phyloP scores from a whole-genome alignment of 1,140 invertebrate species.

The Lepidotrigona ventralis region DNA sequence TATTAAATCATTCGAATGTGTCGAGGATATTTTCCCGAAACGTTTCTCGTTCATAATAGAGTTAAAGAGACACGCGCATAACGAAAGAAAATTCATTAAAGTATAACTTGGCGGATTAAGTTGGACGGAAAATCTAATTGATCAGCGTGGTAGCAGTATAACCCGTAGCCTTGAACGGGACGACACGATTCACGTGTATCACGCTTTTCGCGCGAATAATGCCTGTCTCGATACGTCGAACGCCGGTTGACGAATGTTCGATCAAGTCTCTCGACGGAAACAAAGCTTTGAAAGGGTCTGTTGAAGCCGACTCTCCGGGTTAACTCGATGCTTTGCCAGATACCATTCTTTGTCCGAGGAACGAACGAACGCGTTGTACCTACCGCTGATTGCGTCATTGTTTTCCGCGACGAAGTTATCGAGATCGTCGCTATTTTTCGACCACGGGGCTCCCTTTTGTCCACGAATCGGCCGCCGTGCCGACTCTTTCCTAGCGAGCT shows the following conservation, averaged over 20 bases:
- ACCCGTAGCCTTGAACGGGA: slow-evolving; percentile 19
- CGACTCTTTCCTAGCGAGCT: background rate
- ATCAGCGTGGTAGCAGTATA: no score
- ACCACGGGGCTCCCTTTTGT: background rate
- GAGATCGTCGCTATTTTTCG: slow-evolving; percentile 27
- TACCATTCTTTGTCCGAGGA: slow-evolving; percentile 24
- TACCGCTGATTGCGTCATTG: slow-evolving; percentile 39
- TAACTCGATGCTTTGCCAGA: slow-evolving; percentile 27
- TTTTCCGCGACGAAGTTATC: slow-evolving; percentile 37
- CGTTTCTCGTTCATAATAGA: no score
- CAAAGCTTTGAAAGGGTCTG: slow-evolving; percentile 33
- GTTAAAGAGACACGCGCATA: no score
- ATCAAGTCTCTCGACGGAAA: slow-evolving; percentile 23
- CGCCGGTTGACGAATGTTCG: slow-evolving; percentile 38
- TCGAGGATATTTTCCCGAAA: no score
- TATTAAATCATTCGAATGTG: no score
- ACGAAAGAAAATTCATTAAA: no score
- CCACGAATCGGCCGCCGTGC: background rate
- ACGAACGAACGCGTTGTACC: background rate
- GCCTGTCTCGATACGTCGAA: slow-evolving; percentile 18
- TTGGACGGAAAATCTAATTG: no score
- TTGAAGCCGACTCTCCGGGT: slow-evolving; percentile 20
- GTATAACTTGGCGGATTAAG: no score
- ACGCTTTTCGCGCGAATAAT: slow-evolving; percentile 34
- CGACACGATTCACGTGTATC: slow-evolving; percentile 25